Evolutionary conservation across 1,140 invertebrate genomes (phyloP), one percentile per base, ranked within the genome.

Genomic region (Magallana gigas): DNA sequence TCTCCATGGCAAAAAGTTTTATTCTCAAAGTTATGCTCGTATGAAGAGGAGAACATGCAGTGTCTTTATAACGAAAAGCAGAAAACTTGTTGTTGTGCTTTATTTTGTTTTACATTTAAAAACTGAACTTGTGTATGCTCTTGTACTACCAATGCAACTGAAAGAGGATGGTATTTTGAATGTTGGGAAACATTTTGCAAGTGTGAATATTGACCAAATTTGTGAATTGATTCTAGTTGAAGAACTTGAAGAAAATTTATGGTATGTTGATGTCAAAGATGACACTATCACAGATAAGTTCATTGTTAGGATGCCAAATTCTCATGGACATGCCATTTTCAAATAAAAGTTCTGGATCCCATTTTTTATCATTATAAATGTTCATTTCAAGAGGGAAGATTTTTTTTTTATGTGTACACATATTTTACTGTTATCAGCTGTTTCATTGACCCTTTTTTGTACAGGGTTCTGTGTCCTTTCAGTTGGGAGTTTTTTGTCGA

Each of bases 121-220:
- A 68, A 68, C n/a, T 68, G 64, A 68, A 68, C 64, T 68, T 68
- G 64, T 68, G 64, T 68, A 68, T 68, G 64, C 64, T 68, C 62
- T 68, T 68, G 64, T 68, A 68, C n/a, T 23, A 68, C 64, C 64
- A 68, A 68, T 68, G 64, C 64, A 68, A 68, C 64, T 68, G 64
- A 68, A 68, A 68, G 64, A 68, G 64, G 1, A 68, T 68, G 64
- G 64, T 23, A 68, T 68, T 68, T 6, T n/a, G 64, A 68, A 68
- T 68, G 64, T 68, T 68, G 23, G 64, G 64, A 68, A 68, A 68
- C 4, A 18, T 68, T 68, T 68, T 68, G n/a, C 64, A 68, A 18
- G 16, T 68, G 64, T n/a, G 9, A 68, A 23, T 68, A 68, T 68
- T 68, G 18, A 68, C 64, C n/a, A 68, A 68, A 68, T 18, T n/a